Evolutionary conservation across 2,888 invertebrate genomes (phyloP).

Genomic region (Spicauda simplicius): DNA sequence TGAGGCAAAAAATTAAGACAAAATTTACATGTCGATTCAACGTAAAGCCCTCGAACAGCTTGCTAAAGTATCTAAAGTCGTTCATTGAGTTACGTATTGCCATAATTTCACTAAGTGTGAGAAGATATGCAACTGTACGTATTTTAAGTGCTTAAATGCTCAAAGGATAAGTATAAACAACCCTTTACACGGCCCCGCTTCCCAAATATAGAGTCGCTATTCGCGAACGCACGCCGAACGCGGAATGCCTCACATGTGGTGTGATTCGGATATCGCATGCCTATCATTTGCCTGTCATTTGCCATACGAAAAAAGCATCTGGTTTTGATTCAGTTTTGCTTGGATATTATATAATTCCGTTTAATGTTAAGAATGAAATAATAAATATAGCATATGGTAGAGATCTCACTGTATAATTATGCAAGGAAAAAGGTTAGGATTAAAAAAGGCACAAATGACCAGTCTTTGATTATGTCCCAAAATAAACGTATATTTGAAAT

Average conservation of each 20-base stretch:
- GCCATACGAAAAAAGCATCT: neutral
- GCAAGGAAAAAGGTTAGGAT: too few species aligned
- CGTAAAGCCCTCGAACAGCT: too few species aligned
- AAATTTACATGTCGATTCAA: too few species aligned
- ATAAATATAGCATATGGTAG: too few species aligned
- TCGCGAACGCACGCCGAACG: conserved; percentile 44
- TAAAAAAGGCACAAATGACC: too few species aligned
- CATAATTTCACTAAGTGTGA: neutral
- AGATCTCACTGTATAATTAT: too few species aligned
- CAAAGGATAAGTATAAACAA: conserved; percentile 34
- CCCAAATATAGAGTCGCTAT: conserved; percentile 51
- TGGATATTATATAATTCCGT: conserved; percentile 1
- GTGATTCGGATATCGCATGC: conserved; percentile 38
- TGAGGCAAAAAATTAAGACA: too few species aligned
- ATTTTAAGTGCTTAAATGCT: neutral
- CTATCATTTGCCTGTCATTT: conserved; percentile 37
- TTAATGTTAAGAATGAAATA: neutral
- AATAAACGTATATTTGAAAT: too few species aligned
- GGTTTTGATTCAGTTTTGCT: neutral
- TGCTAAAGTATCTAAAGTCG: too few species aligned
- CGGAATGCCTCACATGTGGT: conserved; percentile 44
- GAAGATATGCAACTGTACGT: neutral
- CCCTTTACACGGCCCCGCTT: conserved; percentile 39
- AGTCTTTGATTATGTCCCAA: too few species aligned
- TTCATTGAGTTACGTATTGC: too few species aligned